Evolutionary conservation across 2,888 invertebrate species (phyloP), one percentile per base, ranked within the genome.

Genomic region (Orchestes rusci): DNA sequence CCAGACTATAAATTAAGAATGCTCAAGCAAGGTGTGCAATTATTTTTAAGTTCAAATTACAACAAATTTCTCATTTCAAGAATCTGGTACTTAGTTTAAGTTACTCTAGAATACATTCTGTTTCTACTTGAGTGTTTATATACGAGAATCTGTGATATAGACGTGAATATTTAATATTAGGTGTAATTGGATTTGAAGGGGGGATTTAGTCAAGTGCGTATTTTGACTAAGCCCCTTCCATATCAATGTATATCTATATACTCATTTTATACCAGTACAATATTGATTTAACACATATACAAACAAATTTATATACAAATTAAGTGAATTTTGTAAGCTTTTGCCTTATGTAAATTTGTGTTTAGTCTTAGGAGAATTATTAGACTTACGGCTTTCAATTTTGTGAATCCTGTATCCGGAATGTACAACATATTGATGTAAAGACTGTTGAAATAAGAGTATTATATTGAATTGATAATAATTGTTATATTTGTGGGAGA

Each of bases 401-500:
- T 23, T 7, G 5, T 5, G 5, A 8, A 23, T 7, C 23, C 5
- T 45, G 46, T 53, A 49, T 45, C 47, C 43, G 41, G 10, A 52
- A 51, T 57, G 59, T 57, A 59, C 58, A 59, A 59, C 57, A 56
- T 55, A 48, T 48, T 38, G 44, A 48, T 48, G 44, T 59, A 54
- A 59, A 59, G 59, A 59, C 59, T 59, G 59, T 59, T 59, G 48
- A 47, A 52, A 39, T 48, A 48, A 53, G 48, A 52, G 48, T 53
- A 53, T 53, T 52, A 53, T 37, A 36, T 43, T 43, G 42, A 46
- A 37, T 43, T 32, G 36, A 39, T 45, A 33, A 42, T 37, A 29
- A 38, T 36, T 37, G 34, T 28, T 48, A 39, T 48, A 47, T 48
- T 48, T 48, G 43, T 48, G 48, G 37, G 31, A 42, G 39, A 23